These are phyloP conservation scores for Palythoa grandis DNA, from an alignment of 92 coral and sea anemone genomes.

Conservation along the genomic window DNA sequence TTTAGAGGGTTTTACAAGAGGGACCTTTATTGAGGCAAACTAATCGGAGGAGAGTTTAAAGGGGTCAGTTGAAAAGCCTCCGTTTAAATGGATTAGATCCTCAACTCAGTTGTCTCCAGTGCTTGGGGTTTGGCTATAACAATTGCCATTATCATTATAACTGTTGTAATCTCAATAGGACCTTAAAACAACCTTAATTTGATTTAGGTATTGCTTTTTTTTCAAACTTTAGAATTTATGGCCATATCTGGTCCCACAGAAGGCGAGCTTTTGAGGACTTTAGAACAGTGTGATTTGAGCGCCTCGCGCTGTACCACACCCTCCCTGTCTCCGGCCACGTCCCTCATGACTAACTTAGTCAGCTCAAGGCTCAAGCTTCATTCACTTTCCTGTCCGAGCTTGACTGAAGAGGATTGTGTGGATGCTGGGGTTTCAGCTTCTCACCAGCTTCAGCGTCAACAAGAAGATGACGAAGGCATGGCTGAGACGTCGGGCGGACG, in stretches of 20 bases:
- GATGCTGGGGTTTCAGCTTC: slow-evolving; percentile 55
- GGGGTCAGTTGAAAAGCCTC: too few relatives aligned
- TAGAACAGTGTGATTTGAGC: slow-evolving; percentile 96
- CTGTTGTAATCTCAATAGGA: neutral
- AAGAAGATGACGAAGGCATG: slow-evolving; percentile 4
- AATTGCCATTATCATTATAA: too few relatives aligned
- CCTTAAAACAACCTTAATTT: neutral
- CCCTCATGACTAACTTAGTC: slow-evolving; percentile 83
- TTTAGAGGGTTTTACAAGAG: too few relatives aligned
- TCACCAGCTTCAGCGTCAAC: slow-evolving; percentile 15
- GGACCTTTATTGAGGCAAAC: too few relatives aligned
- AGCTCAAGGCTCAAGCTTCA: slow-evolving; percentile 80
- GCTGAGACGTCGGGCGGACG: slow-evolving; percentile 11
- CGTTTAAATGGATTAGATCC: too few relatives aligned
- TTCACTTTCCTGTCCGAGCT: slow-evolving; percentile 87
- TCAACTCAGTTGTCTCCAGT: too few relatives aligned
- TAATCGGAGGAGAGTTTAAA: too few relatives aligned
- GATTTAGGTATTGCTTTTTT: neutral
- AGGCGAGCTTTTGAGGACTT: slow-evolving; percentile 82
- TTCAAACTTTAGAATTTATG: slow-evolving; percentile 47
- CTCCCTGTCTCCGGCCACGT: slow-evolving; percentile 96
- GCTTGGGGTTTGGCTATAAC: too few relatives aligned
- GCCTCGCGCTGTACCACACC: slow-evolving; percentile 99
- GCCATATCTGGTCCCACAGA: slow-evolving; percentile 79
- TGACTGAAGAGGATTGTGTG: slow-evolving; percentile 80